Conservation (phyloP, 1,140 invertebrate species). For the Gryllus bimaculatus region DNA sequence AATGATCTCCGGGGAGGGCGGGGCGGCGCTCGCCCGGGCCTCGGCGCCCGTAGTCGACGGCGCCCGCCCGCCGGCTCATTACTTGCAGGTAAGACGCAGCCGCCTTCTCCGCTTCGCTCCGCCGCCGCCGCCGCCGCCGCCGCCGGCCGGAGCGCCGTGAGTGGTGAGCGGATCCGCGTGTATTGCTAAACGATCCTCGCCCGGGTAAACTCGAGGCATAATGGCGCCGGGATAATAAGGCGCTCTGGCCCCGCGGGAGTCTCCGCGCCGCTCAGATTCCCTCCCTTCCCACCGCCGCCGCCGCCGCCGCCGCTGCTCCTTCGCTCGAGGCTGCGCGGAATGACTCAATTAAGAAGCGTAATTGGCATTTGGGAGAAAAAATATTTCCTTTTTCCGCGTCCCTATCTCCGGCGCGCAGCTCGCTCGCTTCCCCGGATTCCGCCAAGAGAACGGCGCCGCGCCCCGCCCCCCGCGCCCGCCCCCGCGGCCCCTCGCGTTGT, state of each 20-base stretch:
- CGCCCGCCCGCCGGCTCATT: no score
- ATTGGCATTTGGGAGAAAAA: not conserved
- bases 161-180: not conserved
- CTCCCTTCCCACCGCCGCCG: no score
- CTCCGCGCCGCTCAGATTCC: not conserved
- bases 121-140: no score
- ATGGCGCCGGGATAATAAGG: not conserved
- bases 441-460: not conserved
- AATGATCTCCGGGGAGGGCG: not conserved
- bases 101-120: no score
- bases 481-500: no score
- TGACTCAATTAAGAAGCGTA: conserved; percentile 4
- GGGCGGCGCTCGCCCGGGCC: not conserved
- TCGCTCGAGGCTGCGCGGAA: not conserved
- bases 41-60: not conserved
- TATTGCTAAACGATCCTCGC: not conserved
- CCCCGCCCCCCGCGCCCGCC: no score
- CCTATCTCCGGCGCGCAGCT: not conserved
- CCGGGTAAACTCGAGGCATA: not conserved
- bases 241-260: no score
- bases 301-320: no score
- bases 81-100: no score
- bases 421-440: not conserved
- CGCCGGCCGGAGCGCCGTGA: no score
- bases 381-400: not conserved